Evolutionary conservation across 2,797 vertebrate genomes (phyloP), one percentile per base, ranked within the genome.

Genomic region (Lycodopsis pacificus): DNA sequence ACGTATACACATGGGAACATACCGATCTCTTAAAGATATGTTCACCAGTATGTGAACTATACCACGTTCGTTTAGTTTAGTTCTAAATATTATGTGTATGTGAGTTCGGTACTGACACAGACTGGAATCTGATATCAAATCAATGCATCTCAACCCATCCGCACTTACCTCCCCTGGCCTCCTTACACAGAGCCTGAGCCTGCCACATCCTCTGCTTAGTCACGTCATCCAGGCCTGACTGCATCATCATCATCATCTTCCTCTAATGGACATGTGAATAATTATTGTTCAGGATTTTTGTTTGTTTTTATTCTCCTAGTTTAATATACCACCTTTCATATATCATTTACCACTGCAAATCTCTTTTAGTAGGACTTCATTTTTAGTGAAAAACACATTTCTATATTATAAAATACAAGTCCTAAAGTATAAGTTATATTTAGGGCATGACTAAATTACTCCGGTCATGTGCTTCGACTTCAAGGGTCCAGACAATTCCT

Each of bases 101-200:
- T 56, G 30, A 46, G 13, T 27, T 82, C 25, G 67, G 48, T 73
- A 19, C 53, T 14, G 46, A 22, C 49, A 57, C 5, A 19, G 7
- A 40, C 20, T 62, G 7, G 6, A 34, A 53, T 66, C 48, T 59
- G 36, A 56, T 75, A 71, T 32, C 4, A 27, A 69, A 72, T 53
- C 12, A 44, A 8, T n/a, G n/a, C 34, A 22, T 63, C 42, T 27
- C 8, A 44, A n/a, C 17, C 19, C 13, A 30, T 44, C 5, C 13
- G 30, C 25, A 62, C 92, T 91, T 89, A 97, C 97, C 95, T 30
- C 94, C 94, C 65, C 83, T 88, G 71, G 76, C 92, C 0, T 95
- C 95, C 68, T 53, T 92, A 65, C 93, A 91, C 82, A 97, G 90
- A 84, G 92, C 85, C 85, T 86, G 88, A 14, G 89, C 95, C 72